Conservation (phyloP, 2,113 vertebrate genomes). For the Mystacornis crossleyi region DNA sequence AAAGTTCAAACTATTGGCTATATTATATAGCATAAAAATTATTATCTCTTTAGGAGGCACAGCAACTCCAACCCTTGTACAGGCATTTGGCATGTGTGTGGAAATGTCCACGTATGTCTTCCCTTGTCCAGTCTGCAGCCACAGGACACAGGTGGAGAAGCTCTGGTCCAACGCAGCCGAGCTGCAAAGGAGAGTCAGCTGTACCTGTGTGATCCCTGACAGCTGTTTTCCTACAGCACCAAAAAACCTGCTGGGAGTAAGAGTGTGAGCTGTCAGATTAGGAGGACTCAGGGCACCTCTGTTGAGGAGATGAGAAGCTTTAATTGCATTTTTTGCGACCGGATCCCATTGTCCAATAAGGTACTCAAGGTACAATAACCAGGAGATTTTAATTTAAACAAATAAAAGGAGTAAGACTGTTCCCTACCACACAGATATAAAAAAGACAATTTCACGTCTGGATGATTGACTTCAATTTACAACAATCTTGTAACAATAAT, state of each 20-base stretch:
- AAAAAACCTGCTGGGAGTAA: neutral
- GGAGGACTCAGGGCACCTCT: neutral
- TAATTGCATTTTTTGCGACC: neutral
- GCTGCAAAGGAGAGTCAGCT: neutral
- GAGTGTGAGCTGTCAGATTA: neutral
- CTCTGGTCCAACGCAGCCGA: neutral
- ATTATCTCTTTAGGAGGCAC: neutral
- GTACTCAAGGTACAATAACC: neutral
- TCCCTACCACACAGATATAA: conserved; percentile 19
- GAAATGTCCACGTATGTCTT: rapidly evolving
- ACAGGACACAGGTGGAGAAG: neutral
- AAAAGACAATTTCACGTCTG: conserved; percentile 54
- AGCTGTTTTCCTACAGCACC: neutral
- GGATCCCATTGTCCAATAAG: neutral
- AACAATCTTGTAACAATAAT: conserved; percentile 69
- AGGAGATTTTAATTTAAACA: conserved; percentile 29
- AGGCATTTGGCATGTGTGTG: neutral
- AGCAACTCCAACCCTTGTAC: neutral
- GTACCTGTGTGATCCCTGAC: neutral
- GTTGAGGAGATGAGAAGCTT: neutral
- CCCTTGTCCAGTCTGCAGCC: neutral
- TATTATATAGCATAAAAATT: neutral
- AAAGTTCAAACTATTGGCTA: neutral
- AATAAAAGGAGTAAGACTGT: conserved; percentile 21
- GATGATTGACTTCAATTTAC: conserved; percentile 69